A percentile compares a stretch with the other conserved stretches of the same genome.
phyloP scores from a whole-genome alignment of 2,888 invertebrate species.

The Pollenia amentaria region DNA sequence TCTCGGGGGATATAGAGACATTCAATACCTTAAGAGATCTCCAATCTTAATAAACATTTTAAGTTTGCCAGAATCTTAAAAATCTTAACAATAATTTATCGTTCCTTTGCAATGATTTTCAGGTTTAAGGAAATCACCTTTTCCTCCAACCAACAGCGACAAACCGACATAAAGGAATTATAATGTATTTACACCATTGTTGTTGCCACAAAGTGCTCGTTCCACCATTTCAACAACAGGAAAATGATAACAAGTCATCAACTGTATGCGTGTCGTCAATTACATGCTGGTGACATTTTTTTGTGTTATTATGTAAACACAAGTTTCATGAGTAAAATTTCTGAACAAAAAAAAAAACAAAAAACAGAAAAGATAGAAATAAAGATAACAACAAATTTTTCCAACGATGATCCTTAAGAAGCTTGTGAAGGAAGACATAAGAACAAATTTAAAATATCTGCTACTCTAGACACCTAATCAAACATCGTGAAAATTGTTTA shows the following conservation, averaged over 20 bases:
- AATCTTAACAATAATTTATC: no score
- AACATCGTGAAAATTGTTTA: constrained; percentile 5
- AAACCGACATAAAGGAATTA: neutral
- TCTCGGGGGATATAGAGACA: no score
- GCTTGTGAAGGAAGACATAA: neutral
- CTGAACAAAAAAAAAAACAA: neutral
- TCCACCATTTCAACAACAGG: neutral
- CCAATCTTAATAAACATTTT: no score
- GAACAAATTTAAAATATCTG: neutral
- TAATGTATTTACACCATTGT: neutral
- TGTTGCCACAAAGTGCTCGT: neutral
- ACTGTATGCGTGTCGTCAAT: constrained; percentile 6
- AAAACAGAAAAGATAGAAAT: constrained; percentile 13
- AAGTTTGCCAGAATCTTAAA: no score
- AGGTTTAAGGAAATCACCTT: no score
- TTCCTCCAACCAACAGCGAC: neutral
- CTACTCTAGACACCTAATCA: constrained; percentile 16
- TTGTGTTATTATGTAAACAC: neutral
- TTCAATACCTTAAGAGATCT: no score
- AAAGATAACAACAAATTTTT: neutral
- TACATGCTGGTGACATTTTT: constrained; percentile 13
- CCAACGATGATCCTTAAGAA: no score
- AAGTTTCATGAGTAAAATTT: no score
- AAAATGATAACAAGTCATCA: neutral
- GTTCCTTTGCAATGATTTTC: no score